Evolutionary conservation across 2,797 vertebrate genomes (phyloP), one percentile per base, ranked within the genome.

Genomic region (Sebastes wilsoni): DNA sequence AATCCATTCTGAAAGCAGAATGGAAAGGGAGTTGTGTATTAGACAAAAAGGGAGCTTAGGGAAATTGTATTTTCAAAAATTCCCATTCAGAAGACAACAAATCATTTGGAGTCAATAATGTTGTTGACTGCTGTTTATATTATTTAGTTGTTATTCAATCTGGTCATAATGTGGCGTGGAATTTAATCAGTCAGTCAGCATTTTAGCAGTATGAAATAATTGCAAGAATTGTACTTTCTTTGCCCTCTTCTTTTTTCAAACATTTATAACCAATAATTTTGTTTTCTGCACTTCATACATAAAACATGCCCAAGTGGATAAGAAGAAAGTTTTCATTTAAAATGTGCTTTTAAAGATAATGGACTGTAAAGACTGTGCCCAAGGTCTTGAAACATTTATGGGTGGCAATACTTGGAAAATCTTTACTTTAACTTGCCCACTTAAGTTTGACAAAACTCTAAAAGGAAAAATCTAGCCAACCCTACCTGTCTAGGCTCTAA

Each of bases 1-100:
- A 96, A 96, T 97, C 97, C 98, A 99, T 99, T 91, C 96, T 97
- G 91, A 71, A 88, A 84, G 82, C 4, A 68, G 42, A 86, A 87
- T 9, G 22, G 22, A 84, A 55, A 78, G 66, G 79, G 18, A 75
- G 38, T 16, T 59, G 34, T 10, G 12, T 18, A 66, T 91, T 66
- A 89, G 54, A 85, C 34, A 84, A 49, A 56, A 78, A 56, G 13
- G 27, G 9, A 73, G 16, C 11, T 73, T 30, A 68, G 4, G 20
- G 20, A 76, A 76, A 75, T 25, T 62, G 2, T 36, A 23, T 58
- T 62, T 65, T 61, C 6, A 6, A n/a, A 66, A 14, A 62, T 18
- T 27, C 6, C 1, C 42, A 74, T 59, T 64, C 30, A 49, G 22
- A 28, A 56, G 13, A 61, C n/a, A 8, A 54, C 7, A 60, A 72